Base-by-base conservation (phyloP, 2,113 vertebrate species). In the Tringa solitaria region DNA sequence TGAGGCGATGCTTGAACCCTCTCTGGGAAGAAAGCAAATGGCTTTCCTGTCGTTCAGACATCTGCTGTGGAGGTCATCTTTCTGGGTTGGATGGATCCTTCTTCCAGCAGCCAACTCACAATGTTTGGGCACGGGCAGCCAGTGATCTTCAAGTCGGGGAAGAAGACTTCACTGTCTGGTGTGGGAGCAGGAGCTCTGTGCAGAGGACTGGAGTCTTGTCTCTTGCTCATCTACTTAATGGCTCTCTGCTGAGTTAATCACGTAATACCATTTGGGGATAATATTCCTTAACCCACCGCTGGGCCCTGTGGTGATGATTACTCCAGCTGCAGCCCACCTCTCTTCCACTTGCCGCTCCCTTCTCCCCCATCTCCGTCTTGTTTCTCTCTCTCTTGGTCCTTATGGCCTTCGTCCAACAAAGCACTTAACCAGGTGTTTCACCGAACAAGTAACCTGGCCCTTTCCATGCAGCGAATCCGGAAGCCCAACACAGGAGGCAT, bases 371-470 rank as follows among this genome's bases (percentile, higher is more conserved):
- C 53, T 53, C 72, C 69, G 23, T 35, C 82, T 53, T 41, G 13
- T 68, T 82, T 82, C 45, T 92, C 53, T 75, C 45, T 89, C 65
- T 60, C 68, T 64, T 23, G 50, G 39, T 74, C 4, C 4, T 64
- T 70, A 37, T 95, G 90, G 91, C 92, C 89, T 89, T 43, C 2
- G 0, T 95, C 91, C 93, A 95, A 59, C 53, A 92, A 82, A 96
- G 86, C 92, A 95, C 93, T 94, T 95, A 94, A 70, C 87, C 96
- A 95, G 91, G 95, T 96, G 96, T 95, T 93, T 43, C 74, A 76
- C 6, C 1, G 2, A 80, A 61, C 18, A 24, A 56, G 69, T 79
- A 81, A 91, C 90, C 54, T 65, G 90, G 79, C 23, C 54, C 72
- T 84, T 72, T 86, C 64, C 1, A 0, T 1, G 30, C 0, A 0